A percentile compares a stretch with the other conserved stretches of the same genome.
These are phyloP conservation scores for Drosophila mayaguana DNA, from an alignment of 2,888 invertebrate genomes.

Conservation along the genomic window DNA sequence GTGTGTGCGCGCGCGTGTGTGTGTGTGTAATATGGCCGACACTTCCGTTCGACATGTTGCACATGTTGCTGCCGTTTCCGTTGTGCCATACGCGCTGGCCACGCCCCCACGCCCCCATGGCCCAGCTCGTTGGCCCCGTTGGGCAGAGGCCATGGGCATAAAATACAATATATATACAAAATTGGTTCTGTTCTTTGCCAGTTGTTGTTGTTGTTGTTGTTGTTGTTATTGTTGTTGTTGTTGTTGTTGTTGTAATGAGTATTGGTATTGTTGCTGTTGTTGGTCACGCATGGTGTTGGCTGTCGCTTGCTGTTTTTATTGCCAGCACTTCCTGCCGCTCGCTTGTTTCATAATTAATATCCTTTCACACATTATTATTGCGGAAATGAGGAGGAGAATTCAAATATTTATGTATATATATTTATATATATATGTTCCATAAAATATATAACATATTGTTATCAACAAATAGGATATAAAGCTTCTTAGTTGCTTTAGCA, in stretches of 20 bases:
- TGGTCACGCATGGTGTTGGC: slow-evolving; percentile 77
- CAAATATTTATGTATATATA: background rate
- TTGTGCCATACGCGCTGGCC: slow-evolving; percentile 34
- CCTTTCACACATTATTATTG: slow-evolving; percentile 81
- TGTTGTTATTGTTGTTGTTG: slow-evolving; percentile 54
- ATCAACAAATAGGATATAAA: too few species aligned
- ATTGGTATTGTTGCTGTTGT: slow-evolving; percentile 58
- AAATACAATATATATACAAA: slow-evolving; percentile 70
- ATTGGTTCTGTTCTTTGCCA: slow-evolving; percentile 46
- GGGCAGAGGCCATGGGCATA: slow-evolving; percentile 56
- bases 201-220: slow-evolving; percentile 24
- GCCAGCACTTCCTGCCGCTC: slow-evolving; percentile 72
- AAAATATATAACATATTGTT: too few species aligned
- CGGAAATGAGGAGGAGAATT: slow-evolving; percentile 66
- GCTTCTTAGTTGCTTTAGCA: too few species aligned
- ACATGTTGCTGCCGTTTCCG: slow-evolving; percentile 80
- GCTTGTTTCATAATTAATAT: slow-evolving; percentile 81
- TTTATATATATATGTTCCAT: background rate
- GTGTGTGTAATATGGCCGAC: slow-evolving; percentile 75
- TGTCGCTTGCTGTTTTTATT: slow-evolving; percentile 81
- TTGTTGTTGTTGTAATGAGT: slow-evolving; percentile 50
- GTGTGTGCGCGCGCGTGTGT: slow-evolving; percentile 33
- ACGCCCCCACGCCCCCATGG: background rate
- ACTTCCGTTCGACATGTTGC: slow-evolving; percentile 82
- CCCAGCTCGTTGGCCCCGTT: background rate